These are phyloP conservation scores for Todus mexicanus DNA, from an alignment of 2,797 vertebrate genomes.

Conservation along the genomic window DNA sequence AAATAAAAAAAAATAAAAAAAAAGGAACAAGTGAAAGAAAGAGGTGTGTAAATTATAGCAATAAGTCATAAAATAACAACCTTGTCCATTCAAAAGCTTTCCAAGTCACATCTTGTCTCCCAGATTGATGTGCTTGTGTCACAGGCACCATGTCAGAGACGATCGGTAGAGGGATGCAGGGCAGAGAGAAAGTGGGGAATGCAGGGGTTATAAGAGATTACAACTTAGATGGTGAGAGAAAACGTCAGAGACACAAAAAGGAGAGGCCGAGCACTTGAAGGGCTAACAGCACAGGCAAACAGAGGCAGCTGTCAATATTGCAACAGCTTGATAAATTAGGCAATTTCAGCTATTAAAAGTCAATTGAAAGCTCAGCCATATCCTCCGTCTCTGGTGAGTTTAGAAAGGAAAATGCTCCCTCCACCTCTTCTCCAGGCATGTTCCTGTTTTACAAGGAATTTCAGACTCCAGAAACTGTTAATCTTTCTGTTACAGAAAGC, in stretches of 20 bases:
- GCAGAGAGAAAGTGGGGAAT: background rate
- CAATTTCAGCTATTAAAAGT: conserved; percentile 14
- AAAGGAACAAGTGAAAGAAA: background rate
- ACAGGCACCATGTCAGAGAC: background rate
- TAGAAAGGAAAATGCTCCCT: background rate
- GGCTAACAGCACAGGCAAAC: background rate
- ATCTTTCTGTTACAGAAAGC: background rate
- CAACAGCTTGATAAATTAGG: background rate
- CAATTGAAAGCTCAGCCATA: background rate
- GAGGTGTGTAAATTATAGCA: background rate
- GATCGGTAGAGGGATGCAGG: background rate
- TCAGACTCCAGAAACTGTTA: background rate
- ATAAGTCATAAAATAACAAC: background rate
- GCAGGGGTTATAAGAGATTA: background rate
- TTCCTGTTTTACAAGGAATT: background rate
- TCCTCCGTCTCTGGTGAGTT: background rate
- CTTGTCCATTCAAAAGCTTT: background rate
- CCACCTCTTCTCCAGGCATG: background rate
- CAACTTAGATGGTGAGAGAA: background rate
- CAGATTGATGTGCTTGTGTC: background rate
- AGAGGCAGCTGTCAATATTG: background rate
- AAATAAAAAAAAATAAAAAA: too few species aligned
- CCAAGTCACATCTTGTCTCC: background rate
- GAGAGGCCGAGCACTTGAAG: background rate
- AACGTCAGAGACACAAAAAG: background rate